These are phyloP conservation scores for Gorsachius goisagi DNA, from an alignment of 2,113 vertebrate genomes.

Conservation along the genomic window DNA sequence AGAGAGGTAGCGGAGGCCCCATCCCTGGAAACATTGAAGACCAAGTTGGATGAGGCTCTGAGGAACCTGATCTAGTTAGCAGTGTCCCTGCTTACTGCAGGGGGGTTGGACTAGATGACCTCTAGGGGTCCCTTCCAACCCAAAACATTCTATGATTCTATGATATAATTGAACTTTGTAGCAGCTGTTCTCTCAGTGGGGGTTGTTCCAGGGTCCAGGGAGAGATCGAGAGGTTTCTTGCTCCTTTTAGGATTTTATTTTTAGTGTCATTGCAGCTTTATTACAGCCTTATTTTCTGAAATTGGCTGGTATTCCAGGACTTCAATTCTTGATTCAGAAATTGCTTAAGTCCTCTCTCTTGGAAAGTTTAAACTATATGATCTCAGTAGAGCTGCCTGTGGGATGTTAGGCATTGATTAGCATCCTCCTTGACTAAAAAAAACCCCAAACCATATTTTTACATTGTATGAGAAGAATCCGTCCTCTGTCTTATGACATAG, in stretches of 20 bases:
- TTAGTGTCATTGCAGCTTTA: not conserved
- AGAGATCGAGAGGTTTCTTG: not conserved
- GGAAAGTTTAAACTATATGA: not conserved
- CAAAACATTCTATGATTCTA: no score
- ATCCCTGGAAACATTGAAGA: no score
- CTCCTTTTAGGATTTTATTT: not conserved
- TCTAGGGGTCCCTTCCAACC: no score
- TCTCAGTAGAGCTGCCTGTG: not conserved
- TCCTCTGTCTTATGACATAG: not conserved
- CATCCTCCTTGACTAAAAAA: not conserved
- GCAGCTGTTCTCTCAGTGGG: not conserved
- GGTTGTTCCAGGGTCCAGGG: not conserved
- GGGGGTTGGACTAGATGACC: no score
- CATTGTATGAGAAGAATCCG: not conserved
- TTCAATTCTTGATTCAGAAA: not conserved
- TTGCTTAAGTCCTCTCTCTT: not conserved
- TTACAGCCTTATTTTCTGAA: not conserved
- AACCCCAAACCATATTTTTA: not conserved
- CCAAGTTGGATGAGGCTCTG: no score
- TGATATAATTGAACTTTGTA: not conserved
- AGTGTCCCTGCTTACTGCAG: no score
- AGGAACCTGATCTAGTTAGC: no score
- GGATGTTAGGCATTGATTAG: not conserved
- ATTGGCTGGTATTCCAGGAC: not conserved
- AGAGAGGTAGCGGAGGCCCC: no score